Base-by-base conservation (phyloP, 2,888 invertebrate genomes). In the Spisula solida region DNA sequence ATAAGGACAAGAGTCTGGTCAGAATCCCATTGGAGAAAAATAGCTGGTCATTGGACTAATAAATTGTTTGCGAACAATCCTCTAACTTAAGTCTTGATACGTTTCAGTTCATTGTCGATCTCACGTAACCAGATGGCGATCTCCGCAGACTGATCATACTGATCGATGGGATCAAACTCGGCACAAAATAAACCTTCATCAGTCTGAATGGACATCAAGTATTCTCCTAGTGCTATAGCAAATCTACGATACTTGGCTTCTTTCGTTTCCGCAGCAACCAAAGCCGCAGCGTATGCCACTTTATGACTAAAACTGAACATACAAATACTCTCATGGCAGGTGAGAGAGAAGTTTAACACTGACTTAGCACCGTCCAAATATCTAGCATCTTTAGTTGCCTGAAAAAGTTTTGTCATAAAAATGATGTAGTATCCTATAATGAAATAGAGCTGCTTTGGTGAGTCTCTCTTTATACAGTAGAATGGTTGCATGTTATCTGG, bases 351-450 rank as follows among this genome's bases (percentile, higher is more conserved):
- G 81, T 93, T 92, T 20, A 93, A 78, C 31, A 93, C 82, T 2
- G 55, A 25, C 47, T 90, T 88, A 10, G 92, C 92, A 70, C 86
- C 85, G 16, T 90, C 86, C 14, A 93, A 82, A 84, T 88, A 92
- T 41, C 89, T 75, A 34, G 34, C 18, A 81, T 90, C 88, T 18
- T 80, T 60, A n/a, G 91, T 91, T 1, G 88, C 90, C 75, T 88
- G 86, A 66, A 87, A 92, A 18, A 93, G 87, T 51, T 92, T 92
- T 16, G 81, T 87, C 87, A 92, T 88, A 75, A 92, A 93, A 34
- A 92, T 92, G 16, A 85, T 91, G 79, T 90, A 89, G 87, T 92
- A 93, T 34, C 93, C 93, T 41, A 93, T 87, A 55, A 92, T 90
- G 82, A 92, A 92, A 79, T 92, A 93, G 5, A 92, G 83, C 82